These are phyloP conservation scores for Zeugodacus cucurbitae DNA, from an alignment of 1,140 invertebrate species.

Conservation along the genomic window DNA sequence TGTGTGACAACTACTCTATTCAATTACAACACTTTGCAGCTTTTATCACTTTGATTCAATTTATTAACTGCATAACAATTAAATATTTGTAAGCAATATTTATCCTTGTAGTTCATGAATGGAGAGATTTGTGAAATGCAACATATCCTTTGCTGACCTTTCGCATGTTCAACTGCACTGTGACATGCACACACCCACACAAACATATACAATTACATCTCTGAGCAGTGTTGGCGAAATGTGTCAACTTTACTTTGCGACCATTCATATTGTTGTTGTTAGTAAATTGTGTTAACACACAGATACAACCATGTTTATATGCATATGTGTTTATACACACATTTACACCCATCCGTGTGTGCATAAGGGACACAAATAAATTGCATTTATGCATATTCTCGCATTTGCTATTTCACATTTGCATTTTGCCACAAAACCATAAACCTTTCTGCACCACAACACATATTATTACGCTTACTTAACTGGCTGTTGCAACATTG, in stretches of 20 bases:
- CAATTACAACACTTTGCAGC: conserved; percentile 13
- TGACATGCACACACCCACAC: neutral
- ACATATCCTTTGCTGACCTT: conserved; percentile 5
- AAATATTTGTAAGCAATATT: conserved; percentile 30
- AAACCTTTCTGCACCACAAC: conserved; percentile 17
- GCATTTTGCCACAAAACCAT: conserved; percentile 27
- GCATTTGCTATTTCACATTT: conserved; percentile 24
- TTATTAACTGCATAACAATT: conserved; percentile 22
- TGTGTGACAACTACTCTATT: neutral
- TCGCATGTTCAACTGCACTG: neutral
- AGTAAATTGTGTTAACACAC: neutral
- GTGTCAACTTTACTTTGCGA: neutral
- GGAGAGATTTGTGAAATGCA: neutral
- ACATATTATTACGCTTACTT: conserved; percentile 2
- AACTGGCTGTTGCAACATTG: conserved; percentile 14
- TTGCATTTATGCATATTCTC: neutral
- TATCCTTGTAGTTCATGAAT: neutral
- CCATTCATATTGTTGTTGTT: neutral
- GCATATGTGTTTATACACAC: neutral
- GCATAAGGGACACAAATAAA: neutral
- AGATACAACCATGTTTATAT: neutral
- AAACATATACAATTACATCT: neutral
- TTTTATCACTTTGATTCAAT: conserved; percentile 35
- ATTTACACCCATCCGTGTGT: neutral
- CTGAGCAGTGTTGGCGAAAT: neutral